Conservation (phyloP, 92 coral and sea anemone genomes). For the Virgularia gustaviana region DNA sequence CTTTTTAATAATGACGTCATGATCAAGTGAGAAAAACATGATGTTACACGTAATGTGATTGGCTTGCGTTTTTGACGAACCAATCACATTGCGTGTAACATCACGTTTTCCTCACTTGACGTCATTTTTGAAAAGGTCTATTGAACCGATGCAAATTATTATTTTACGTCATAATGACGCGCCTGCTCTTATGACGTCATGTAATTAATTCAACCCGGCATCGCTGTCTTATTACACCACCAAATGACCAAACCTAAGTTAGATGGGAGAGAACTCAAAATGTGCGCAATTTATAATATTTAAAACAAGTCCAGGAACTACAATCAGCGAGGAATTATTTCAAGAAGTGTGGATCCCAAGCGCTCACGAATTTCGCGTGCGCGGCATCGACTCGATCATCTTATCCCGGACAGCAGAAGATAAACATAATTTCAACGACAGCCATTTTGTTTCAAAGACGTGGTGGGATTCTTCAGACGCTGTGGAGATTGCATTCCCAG, state of each 20-base stretch:
- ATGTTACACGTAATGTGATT: too few species aligned
- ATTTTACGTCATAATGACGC: background rate
- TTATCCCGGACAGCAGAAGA: conserved; percentile 61
- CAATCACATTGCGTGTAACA: too few species aligned
- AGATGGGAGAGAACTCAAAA: conserved; percentile 28
- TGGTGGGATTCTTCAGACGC: conserved; percentile 85
- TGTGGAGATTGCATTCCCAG: conserved; percentile 60
- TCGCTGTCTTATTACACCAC: background rate
- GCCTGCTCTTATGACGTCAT: conserved; percentile 23
- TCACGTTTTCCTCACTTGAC: too few species aligned
- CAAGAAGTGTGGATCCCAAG: conserved; percentile 87
- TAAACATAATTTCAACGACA: conserved; percentile 59
- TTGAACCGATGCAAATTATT: too few species aligned
- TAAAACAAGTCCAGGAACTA: conserved; percentile 60
- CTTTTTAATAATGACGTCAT: too few species aligned
- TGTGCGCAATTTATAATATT: conserved; percentile 81
- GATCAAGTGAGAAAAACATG: too few species aligned
- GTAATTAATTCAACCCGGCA: background rate
- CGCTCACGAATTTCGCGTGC: conserved; percentile 57
- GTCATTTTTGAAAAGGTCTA: too few species aligned
- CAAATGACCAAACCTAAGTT: background rate
- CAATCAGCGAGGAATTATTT: conserved; percentile 67
- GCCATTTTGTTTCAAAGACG: conserved; percentile 66
- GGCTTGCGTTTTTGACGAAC: too few species aligned
- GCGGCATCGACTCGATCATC: conserved; percentile 70